Base-by-base conservation (phyloP, 2,797 vertebrate species). In the Harpagifer antarcticus region DNA sequence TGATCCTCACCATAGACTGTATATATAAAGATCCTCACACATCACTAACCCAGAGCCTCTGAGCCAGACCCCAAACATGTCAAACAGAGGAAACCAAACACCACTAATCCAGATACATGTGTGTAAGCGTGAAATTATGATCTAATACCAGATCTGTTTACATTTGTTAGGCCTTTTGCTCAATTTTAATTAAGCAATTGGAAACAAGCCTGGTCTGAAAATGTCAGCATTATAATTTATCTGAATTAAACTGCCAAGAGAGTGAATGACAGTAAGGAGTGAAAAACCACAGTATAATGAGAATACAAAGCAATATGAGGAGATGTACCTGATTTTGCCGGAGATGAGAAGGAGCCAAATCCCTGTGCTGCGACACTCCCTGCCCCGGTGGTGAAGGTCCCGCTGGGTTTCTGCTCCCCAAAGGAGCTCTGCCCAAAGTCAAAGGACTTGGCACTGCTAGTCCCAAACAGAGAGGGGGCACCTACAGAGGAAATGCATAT, bases 301-400 rank as follows among this genome's bases (percentile, higher is more conserved):
- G 19, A 58, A 19, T 33, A 13, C 57, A 66, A 62, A 16, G 4
- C 1, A 59, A 9, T 9, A 23, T 11, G 9, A 2, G 9, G 4
- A 43, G 23, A 19, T 47, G 40, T 95, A 99, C 98, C 95, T 96
- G 95, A 68, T 94, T 99, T 98, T 78, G 92, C 83, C 0, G 97
- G 96, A 49, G 93, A 90, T 63, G 96, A 88, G 85, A 98, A 99
- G 12, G 95, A 96, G 1, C 98, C 97, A 1, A 99, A 99, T 68
- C 98, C 98, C 81, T 99, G 98, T 3, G 96, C 88, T 0, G 98
- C 97, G 16, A 99, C 98, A 0, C 95, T 98, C 9, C 96, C 97
- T n/a, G 83, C 94, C 44, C 97, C 96, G 0, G 97, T 94, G 80
- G 91, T 99, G 93, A 99, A 99, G 1, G 97, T 98, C 65, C 97